phyloP scores from a whole-genome alignment of 2,888 invertebrate species.

The Busseola fusca region DNA sequence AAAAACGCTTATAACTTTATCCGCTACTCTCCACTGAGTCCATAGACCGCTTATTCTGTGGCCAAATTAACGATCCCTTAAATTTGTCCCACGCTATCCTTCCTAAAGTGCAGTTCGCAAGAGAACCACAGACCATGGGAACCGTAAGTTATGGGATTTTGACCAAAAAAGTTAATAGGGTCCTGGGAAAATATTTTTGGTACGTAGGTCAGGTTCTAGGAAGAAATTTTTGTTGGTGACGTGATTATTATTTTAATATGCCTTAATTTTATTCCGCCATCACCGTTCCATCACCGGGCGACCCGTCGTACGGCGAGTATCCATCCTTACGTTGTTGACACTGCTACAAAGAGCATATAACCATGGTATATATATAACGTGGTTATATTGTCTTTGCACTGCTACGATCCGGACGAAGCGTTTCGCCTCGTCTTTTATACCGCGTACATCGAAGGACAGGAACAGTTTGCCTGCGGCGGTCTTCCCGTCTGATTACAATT shows the following conservation, averaged over 20 bases:
- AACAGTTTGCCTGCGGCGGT: no score
- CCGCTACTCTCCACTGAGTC: no score
- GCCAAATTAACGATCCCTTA: constrained; percentile 47
- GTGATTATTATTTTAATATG: constrained; percentile 21
- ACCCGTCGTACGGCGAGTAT: no score
- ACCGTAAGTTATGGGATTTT: constrained; percentile 44
- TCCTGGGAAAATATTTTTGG: constrained; percentile 41
- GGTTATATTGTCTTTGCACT: no score
- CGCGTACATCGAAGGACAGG: no score
- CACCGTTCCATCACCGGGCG: no score
- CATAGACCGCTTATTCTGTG: constrained; percentile 32
- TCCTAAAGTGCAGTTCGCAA: constrained; percentile 57
- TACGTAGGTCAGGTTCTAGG: constrained; percentile 16
- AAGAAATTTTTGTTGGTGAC: neutral
- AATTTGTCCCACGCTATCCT: constrained; percentile 60
- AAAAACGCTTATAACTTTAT: neutral
- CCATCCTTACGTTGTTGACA: no score
- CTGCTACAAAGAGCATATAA: no score
- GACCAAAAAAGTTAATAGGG: constrained; percentile 38
- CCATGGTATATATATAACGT: no score
- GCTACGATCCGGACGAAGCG: no score
- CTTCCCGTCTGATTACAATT: no score
- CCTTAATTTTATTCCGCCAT: neutral
- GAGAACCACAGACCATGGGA: constrained; percentile 62
- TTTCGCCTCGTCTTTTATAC: no score